phyloP scores from a whole-genome alignment of 1,140 invertebrate genomes.

The Paralvinella palmiformis region DNA sequence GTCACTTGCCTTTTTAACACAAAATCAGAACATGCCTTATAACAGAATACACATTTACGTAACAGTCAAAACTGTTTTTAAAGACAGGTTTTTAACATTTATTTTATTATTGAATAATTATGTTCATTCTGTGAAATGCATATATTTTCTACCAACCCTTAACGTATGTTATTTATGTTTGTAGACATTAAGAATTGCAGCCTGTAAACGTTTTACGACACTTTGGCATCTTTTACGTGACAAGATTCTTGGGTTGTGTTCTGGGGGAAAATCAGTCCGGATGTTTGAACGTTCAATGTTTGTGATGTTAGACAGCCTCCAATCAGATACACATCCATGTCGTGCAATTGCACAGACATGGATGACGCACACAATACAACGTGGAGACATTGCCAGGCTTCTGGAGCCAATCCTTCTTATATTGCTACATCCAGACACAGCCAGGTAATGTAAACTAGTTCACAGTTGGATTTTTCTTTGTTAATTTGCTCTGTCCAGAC shows the following conservation, averaged over 20 bases:
- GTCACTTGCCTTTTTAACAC: too few species aligned
- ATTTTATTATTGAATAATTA: too few species aligned
- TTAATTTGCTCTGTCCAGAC: too few species aligned
- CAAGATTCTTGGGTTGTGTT: slow-evolving; percentile 53
- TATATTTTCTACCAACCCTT: neutral
- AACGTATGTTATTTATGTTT: slow-evolving; percentile 15
- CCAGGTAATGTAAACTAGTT: too few species aligned
- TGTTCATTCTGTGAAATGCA: too few species aligned
- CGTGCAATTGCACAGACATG: slow-evolving; percentile 67
- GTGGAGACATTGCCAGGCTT: slow-evolving; percentile 70
- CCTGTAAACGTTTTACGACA: slow-evolving; percentile 68
- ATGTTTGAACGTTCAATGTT: slow-evolving; percentile 63
- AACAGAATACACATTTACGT: too few species aligned
- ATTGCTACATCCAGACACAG: slow-evolving; percentile 73
- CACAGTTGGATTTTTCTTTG: too few species aligned
- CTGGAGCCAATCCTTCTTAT: slow-evolving; percentile 74
- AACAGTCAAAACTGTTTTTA: too few species aligned
- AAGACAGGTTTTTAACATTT: too few species aligned
- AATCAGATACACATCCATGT: slow-evolving; percentile 64
- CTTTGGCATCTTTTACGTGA: slow-evolving; percentile 71
- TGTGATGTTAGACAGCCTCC: slow-evolving; percentile 71
- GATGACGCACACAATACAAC: slow-evolving; percentile 65
- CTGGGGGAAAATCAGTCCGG: slow-evolving; percentile 48
- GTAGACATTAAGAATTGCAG: slow-evolving; percentile 56
- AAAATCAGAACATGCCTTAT: too few species aligned